Percentiles rank a stretch among this genome's conserved stretches.
These are phyloP conservation scores for Drosophila nannoptera DNA, from an alignment of 1,140 invertebrate species.

Conservation along the genomic window DNA sequence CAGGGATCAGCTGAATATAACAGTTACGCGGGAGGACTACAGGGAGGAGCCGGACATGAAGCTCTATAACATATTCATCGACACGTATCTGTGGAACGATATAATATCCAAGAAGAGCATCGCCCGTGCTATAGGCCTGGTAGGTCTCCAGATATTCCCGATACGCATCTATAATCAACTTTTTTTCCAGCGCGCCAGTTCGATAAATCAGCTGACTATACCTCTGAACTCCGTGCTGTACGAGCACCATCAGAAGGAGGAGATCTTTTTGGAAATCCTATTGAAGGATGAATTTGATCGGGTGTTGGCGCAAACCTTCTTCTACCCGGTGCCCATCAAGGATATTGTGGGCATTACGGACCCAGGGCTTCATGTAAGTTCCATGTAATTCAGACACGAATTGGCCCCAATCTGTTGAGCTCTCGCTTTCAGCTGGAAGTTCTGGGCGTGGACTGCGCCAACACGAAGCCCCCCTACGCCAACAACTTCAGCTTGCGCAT, in stretches of 20 bases:
- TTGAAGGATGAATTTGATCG: conserved; percentile 29
- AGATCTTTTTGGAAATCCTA: conserved; percentile 56
- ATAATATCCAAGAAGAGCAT: conserved; percentile 49
- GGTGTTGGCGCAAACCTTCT: conserved; percentile 48
- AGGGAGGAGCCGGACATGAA: conserved; percentile 15
- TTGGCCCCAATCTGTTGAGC: background rate
- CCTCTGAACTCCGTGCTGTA: conserved; percentile 37
- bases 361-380: conserved; percentile 42
- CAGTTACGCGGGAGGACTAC: conserved; percentile 54
- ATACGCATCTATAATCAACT: background rate
- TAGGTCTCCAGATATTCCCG: conserved; percentile 10
- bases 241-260: conserved; percentile 34
- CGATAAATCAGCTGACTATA: conserved; percentile 31
- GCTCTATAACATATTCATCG: conserved; percentile 48
- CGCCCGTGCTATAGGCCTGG: conserved; percentile 43
- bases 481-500: conserved; percentile 78
- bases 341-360: conserved; percentile 50
- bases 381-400: no score
- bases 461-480: conserved; percentile 14
- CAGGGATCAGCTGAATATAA: conserved; percentile 56
- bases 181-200: conserved; percentile 35
- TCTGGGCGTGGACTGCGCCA: conserved; percentile 37
- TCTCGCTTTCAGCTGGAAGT: conserved; percentile 41
- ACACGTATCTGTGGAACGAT: conserved; percentile 63
- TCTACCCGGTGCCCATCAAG: conserved; percentile 61